Base-by-base conservation (phyloP, 2,888 invertebrate species). In the Hydropsyche betteni region DNA sequence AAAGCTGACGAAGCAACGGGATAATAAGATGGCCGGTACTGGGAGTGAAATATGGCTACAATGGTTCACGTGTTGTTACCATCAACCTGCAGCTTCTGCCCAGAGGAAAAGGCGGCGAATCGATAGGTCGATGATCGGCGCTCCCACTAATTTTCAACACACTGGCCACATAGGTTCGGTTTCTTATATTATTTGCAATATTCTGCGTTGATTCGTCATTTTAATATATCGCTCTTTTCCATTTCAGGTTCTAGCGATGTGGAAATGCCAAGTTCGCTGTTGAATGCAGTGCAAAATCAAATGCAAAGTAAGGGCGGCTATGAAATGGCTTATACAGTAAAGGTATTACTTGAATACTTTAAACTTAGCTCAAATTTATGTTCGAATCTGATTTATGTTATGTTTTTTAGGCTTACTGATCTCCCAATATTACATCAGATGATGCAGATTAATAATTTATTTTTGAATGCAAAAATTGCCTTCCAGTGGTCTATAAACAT, bases 261-360 rank as follows among this genome's bases (percentile, higher is more conserved):
- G 77, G 93, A 94, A 83, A 90, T 94, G 87, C 94, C 93, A 33
- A 91, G 91, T 76, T 92, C 92, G 81, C 91, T 96, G 86, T 88
- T 97, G 80, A 91, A 92, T 83, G 93, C 94, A 80, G 91, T 97
- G 83, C 96, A 97, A 86, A 93, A 92, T 82, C 97, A 97, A 86
- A 96, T 98, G 97, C 94, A 94, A 85, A 95, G 96, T 86, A 98
- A 98, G 89, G 97, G 97, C 74, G 97, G 96, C 80, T 97, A 96
- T 84, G 95, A 96, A 84, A 90, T 91, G 85, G 88, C 91, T 50
- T 89, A 89, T 80, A 87, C 89, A 76, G 89, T 90, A 80, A 90
- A 90, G 89, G 90, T 90, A 80, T 33, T 8, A 52, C 33, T 69
- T 6, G n/a, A 52, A n/a, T 12, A 52, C n/a, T 10, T 52, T 52